Percentiles rank a stretch among this genome's conserved stretches.
These are phyloP conservation scores for Salvelinus alpinus DNA, from an alignment of 2,113 vertebrate species.

Conservation along the genomic window DNA sequence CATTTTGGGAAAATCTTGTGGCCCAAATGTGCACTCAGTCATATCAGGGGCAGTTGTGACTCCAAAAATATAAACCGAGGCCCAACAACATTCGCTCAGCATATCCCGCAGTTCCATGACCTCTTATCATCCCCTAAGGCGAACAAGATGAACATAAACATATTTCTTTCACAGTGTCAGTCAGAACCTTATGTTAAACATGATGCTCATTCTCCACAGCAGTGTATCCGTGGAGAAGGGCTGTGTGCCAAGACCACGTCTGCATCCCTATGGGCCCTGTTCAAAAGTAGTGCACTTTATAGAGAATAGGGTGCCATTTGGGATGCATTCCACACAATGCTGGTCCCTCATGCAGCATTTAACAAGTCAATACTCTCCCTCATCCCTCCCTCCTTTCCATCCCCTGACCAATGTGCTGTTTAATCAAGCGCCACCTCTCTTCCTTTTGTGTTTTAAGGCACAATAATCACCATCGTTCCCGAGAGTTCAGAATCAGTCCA, in stretches of 20 bases:
- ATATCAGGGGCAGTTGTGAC: too few relatives aligned
- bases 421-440: conserved; percentile 3
- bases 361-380: conserved; percentile 44
- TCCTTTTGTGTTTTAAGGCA: conserved; percentile 29
- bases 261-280: too few relatives aligned
- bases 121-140: not conserved
- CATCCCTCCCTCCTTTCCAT: not conserved
- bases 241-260: not conserved
- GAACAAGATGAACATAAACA: not conserved
- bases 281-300: too few relatives aligned
- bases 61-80: not conserved
- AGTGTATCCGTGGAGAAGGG: conserved; percentile 2
- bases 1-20: not conserved
- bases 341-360: conserved; percentile 59
- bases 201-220: conserved; percentile 7
- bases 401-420: conserved; percentile 10
- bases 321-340: conserved; percentile 11
- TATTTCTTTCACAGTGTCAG: not conserved
- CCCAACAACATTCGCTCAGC: not conserved
- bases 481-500: not conserved
- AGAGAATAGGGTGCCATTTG: too few relatives aligned
- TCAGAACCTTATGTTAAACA: conserved; percentile 20
- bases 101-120: not conserved
- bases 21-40: not conserved
- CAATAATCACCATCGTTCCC: not conserved